Conservation (phyloP, 2,888 invertebrate genomes). For the Cantharis lateralis region DNA sequence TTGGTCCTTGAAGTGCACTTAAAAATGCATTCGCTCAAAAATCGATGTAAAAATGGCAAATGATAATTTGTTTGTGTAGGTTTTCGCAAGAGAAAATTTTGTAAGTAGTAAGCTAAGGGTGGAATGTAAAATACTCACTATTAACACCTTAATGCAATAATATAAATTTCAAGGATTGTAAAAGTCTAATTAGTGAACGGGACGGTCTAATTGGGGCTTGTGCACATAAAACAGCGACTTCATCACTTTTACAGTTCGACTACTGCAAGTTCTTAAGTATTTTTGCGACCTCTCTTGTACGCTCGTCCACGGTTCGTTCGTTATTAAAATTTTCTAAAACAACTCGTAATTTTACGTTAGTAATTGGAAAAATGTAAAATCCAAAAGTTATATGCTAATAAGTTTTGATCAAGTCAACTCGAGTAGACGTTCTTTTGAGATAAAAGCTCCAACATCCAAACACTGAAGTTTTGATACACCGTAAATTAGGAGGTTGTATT, state of each 20-base stretch:
- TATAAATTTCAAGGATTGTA: constrained; percentile 43
- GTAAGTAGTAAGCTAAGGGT: constrained; percentile 18
- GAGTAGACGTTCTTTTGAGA: constrained; percentile 8
- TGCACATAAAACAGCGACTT: constrained; percentile 31
- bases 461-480: constrained; percentile 39
- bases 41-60: neutral
- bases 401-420: constrained; percentile 11
- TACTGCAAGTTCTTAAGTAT: constrained; percentile 10
- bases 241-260: constrained; percentile 26
- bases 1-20: constrained; percentile 4
- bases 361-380: neutral
- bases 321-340: neutral
- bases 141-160: constrained; percentile 39
- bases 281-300: neutral
- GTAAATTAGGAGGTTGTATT: constrained; percentile 46
- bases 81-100: neutral
- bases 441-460: constrained; percentile 17
- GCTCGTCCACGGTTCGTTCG: neutral
- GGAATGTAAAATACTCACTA: constrained; percentile 39
- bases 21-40: neutral
- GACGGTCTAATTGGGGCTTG: constrained; percentile 40
- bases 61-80: neutral
- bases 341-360: neutral
- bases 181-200: constrained; percentile 43
- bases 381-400: constrained; percentile 1